phyloP scores from a whole-genome alignment of 2,888 invertebrate species.

The Drosophila macrospina region DNA sequence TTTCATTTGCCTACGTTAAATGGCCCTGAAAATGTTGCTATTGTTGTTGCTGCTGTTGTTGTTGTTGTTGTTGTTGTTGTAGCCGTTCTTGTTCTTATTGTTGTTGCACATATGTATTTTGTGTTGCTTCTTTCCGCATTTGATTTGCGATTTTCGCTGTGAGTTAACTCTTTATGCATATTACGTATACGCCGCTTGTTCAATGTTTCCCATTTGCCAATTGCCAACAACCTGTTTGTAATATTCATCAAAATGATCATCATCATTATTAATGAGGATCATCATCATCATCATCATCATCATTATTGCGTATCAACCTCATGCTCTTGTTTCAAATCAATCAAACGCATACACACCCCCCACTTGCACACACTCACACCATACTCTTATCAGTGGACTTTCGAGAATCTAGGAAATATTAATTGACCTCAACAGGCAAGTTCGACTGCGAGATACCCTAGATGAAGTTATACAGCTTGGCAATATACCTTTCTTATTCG shows the following conservation, averaged over 20 bases:
- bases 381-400: constrained; percentile 17
- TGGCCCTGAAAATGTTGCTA: constrained; percentile 57
- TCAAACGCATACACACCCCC: constrained; percentile 10
- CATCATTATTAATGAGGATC: constrained; percentile 11
- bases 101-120: constrained; percentile 38
- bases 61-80: constrained; percentile 7
- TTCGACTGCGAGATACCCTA: background rate
- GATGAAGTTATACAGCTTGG: background rate
- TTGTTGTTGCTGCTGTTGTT: constrained; percentile 28
- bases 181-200: constrained; percentile 53
- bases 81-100: constrained; percentile 14
- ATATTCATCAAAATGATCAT: constrained; percentile 19
- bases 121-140: constrained; percentile 67
- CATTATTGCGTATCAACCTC: constrained; percentile 10
- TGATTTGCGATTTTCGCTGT: constrained; percentile 34
- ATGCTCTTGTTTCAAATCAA: constrained; percentile 13
- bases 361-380: background rate
- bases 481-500: background rate
- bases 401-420: constrained; percentile 1
- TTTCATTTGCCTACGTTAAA: constrained; percentile 52
- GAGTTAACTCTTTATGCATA: constrained; percentile 19
- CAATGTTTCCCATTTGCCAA: constrained; percentile 16
- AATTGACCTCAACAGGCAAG: background rate
- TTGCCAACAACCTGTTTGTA: constrained; percentile 22
- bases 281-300: constrained; percentile 18